These are phyloP conservation scores for Poecilia picta DNA, from an alignment of 2,797 vertebrate species.

Conservation along the genomic window DNA sequence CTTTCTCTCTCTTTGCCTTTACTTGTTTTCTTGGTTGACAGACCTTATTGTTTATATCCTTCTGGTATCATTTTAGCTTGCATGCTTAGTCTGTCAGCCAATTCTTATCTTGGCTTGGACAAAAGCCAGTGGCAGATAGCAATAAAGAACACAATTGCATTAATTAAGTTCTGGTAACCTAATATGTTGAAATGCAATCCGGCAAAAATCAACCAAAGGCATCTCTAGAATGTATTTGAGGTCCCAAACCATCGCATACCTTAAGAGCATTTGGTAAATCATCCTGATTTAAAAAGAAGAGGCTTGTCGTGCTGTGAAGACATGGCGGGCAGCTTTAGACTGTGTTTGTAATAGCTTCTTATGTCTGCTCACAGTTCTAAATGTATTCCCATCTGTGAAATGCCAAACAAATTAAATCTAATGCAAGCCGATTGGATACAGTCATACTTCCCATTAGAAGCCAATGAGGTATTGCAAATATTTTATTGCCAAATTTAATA, in stretches of 20 bases:
- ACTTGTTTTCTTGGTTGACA: constrained; percentile 44
- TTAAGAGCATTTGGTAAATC: constrained; percentile 72
- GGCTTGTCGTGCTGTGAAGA: constrained; percentile 67
- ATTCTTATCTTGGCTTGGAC: constrained; percentile 73
- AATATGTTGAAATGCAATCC: constrained; percentile 77
- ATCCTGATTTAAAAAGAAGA: constrained; percentile 57
- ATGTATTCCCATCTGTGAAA: constrained; percentile 82
- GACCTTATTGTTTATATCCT: constrained; percentile 68
- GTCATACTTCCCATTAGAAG: constrained; percentile 81
- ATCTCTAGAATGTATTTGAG: constrained; percentile 71
- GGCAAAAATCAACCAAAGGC: constrained; percentile 73
- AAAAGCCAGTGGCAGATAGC: constrained; percentile 72
- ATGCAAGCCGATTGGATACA: constrained; percentile 78
- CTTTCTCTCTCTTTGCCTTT: constrained; percentile 43
- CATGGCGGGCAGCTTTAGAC: constrained; percentile 60
- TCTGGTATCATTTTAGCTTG: constrained; percentile 54
- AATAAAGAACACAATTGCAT: constrained; percentile 73
- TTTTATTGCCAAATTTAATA: constrained; percentile 85
- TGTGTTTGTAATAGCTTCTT: constrained; percentile 74
- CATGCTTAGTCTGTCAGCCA: constrained; percentile 50
- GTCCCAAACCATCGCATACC: constrained; percentile 56
- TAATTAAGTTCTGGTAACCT: constrained; percentile 78
- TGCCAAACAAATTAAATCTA: constrained; percentile 85
- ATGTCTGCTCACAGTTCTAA: constrained; percentile 75
- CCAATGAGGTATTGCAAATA: constrained; percentile 85